Evolutionary conservation across 2,888 invertebrate genomes (phyloP), one percentile per base, ranked within the genome.

Genomic region (Leucophenga maculata): DNA sequence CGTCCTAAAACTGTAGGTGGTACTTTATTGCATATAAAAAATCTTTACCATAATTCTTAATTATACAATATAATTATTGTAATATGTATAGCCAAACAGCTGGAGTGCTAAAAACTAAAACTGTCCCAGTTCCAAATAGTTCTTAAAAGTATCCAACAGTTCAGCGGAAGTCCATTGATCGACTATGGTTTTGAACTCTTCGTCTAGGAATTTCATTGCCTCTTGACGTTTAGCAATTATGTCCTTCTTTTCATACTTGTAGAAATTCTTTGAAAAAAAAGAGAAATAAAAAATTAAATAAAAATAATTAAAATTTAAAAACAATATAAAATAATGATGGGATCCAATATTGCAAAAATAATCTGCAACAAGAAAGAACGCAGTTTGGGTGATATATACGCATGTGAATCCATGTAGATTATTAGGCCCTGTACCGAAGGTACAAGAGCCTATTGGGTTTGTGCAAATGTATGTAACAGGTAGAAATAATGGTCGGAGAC

Each of bases 121-220:
- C 16, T 77, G 76, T 39, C 81, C 80, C n/a, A 73, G 76, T 26
- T 84, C 77, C n/a, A 80, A 70, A 71, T 80, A 84, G 69, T 85
- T 84, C 73, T 87, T 88, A 54, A 87, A 83, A 69, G 83, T 87
- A 22, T 86, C 72, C 84, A 82, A 75, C 86, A 88, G 74, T 80
- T 85, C 22, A 39, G 77, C 75, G 52, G 86, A 83, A 31, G 78
- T 74, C 89, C 88, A 89, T 71, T 89, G 89, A 52, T 84, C 83
- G 9, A 79, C 75, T 44, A 88, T 80, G 46, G 82, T 78, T 68
- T 86, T 82, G 44, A 88, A 85, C 76, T 89, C 89, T 18, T 86
- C 84, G 1, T 86, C 84, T 32, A 89, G 73, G 11, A 78, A 75
- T 39, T 77, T 74, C 13, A 88, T 71, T 22, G 77, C 75, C 8